Percentiles rank a stretch among this genome's conserved stretches.
Conservation (phyloP, 2,113 vertebrate genomes). For the Falco punctatus region DNA sequence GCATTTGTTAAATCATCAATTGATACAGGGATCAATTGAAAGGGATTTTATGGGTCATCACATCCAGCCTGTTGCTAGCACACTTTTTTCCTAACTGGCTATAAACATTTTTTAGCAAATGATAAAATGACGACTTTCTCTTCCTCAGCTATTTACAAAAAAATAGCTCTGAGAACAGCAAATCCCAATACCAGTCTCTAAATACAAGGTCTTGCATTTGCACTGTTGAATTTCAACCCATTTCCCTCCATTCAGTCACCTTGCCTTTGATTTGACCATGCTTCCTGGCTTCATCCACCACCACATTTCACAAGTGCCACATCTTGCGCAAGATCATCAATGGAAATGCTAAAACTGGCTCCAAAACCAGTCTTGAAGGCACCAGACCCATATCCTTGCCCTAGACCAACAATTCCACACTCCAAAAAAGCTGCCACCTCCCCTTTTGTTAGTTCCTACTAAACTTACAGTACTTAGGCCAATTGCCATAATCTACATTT, state of each 20-base stretch:
- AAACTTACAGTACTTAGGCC: neutral
- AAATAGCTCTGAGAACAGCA: neutral
- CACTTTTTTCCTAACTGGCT: neutral
- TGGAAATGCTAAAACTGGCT: neutral
- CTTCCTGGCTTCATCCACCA: neutral
- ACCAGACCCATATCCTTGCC: accelerated
- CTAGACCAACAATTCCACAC: neutral
- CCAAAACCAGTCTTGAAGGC: neutral
- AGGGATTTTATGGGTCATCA: neutral
- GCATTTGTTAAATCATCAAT: neutral
- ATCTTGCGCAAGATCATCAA: neutral
- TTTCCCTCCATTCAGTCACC: neutral
- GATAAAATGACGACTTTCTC: neutral
- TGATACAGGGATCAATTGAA: neutral
- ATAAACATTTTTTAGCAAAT: neutral
- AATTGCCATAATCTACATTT: neutral
- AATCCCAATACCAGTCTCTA: neutral
- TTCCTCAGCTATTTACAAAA: neutral
- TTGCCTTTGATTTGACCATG: neutral
- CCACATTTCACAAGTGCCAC: neutral
- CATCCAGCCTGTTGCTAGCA: neutral
- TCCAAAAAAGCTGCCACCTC: neutral
- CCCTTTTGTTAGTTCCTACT: neutral
- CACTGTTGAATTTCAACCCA: neutral
- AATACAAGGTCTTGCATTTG: neutral